Conservation (phyloP, 2,888 invertebrate species). For the Atethmia centrago region DNA sequence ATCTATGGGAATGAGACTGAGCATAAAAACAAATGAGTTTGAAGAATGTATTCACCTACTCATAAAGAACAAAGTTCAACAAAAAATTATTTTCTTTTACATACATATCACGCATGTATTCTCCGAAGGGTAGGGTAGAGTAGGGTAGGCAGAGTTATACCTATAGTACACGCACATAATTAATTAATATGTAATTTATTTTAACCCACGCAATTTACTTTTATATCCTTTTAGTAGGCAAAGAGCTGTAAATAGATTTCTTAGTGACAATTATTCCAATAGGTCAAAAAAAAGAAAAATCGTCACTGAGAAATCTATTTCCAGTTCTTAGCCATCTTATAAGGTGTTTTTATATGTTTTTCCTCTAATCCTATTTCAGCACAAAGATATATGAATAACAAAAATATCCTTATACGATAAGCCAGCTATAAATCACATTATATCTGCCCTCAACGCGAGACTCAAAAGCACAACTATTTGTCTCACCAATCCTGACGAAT, state of each 20-base stretch:
- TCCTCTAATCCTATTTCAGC: constrained; percentile 24
- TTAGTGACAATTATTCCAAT: too few relatives aligned
- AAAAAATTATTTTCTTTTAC: too few relatives aligned
- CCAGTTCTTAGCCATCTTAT: neutral
- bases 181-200: too few relatives aligned
- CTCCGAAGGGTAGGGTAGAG: too few relatives aligned
- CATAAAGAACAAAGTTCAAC: neutral
- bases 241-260: neutral
- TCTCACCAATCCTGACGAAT: constrained; percentile 58
- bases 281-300: neutral
- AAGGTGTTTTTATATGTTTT: neutral
- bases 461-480: constrained; percentile 51
- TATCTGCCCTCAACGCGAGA: constrained; percentile 30
- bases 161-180: too few relatives aligned
- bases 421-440: constrained; percentile 32
- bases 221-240: neutral
- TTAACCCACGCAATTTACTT: too few relatives aligned
- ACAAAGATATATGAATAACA: constrained; percentile 35
- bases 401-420: constrained; percentile 46
- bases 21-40: too few relatives aligned
- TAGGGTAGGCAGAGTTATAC: too few relatives aligned
- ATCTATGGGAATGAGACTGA: too few relatives aligned
- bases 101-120: too few relatives aligned
- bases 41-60: too few relatives aligned
- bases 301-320: constrained; percentile 8